Base-by-base conservation (phyloP, 2,797 vertebrate genomes). In the Paratrypauchen microcephalus region DNA sequence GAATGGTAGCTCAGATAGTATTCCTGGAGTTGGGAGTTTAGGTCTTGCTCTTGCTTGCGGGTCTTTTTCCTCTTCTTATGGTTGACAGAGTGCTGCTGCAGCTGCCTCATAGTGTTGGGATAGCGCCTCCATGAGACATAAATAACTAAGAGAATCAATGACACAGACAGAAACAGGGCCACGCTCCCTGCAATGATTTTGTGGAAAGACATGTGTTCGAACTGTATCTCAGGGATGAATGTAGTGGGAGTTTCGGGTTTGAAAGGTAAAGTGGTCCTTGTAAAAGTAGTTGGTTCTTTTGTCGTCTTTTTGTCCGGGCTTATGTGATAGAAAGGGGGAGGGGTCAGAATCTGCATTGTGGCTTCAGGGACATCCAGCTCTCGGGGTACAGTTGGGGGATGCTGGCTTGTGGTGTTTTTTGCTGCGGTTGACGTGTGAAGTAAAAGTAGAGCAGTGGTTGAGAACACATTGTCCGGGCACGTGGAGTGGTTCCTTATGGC, bases 1-100 rank as follows among this genome's bases (percentile, higher is more conserved):
- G 96, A 95, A 70, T 97, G 96, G 88, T 97, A 99, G 94, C 96
- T 97, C 92, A 99, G 96, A 74, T 98, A 98, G 91, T 98, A 99
- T 92, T 99, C 97, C 92, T 98, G 97, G 86, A 99, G 92, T 83
- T 97, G 97, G 72, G 97, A 95, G 92, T 93, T 97, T 77, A 98
- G 94, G 89, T 96, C 95, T 88, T 95, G 95, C 82, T 98, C 96
- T 57, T 92, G 89, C 78, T 90, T 95, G 52, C 87, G 89, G 69
- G 91, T 91, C 92, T 97, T 97, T 97, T 97, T 98, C 92, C 96
- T 90, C 76, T 95, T 93, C 87, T 96, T 96, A 83, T 95, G 96
- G 93, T 96, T 96, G 68, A 97, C 94, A 0, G 96, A 95, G 76
- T 95, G 95, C 88, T 97, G 96, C 89, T 98, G 96, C 75, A 97